A percentile compares a stretch with the other conserved stretches of the same genome.
Evolutionary conservation across 1,140 invertebrate species (phyloP).

Genomic region (Drosophila kanapiae): DNA sequence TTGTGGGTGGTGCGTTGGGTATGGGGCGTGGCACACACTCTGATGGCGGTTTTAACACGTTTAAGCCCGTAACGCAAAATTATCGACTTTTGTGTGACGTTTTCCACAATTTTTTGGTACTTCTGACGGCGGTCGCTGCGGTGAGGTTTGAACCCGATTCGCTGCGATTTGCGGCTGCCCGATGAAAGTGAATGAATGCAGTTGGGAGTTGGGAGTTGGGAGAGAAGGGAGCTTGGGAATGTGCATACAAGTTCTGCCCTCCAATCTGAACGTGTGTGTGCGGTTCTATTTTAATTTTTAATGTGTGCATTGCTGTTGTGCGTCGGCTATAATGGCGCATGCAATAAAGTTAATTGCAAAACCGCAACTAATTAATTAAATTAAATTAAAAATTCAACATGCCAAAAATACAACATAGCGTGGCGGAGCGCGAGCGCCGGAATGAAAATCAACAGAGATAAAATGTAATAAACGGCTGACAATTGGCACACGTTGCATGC

Average conservation of each 20-base stretch:
- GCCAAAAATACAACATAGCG: constrained; percentile 68
- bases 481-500: constrained; percentile 80
- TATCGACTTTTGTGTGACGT: constrained; percentile 79
- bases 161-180: constrained; percentile 46
- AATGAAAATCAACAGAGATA: constrained; percentile 82
- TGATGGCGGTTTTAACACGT: constrained; percentile 75
- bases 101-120: constrained; percentile 61
- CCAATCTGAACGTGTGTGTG: constrained; percentile 38
- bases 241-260: constrained; percentile 22
- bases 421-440: constrained; percentile 14
- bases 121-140: constrained; percentile 54
- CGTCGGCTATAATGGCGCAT: constrained; percentile 74
- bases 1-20: constrained; percentile 12
- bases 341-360: constrained; percentile 85
- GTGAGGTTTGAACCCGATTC: constrained; percentile 66
- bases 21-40: constrained; percentile 22
- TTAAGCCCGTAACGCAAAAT: constrained; percentile 74
- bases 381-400: constrained; percentile 85
- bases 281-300: constrained; percentile 83
- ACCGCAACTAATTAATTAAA: constrained; percentile 85
- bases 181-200: constrained; percentile 57
- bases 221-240: constrained; percentile 2
- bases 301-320: constrained; percentile 71
- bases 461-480: constrained; percentile 82
- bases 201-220: not conserved